These are phyloP conservation scores for Artemisiospiza belli DNA, from an alignment of 2,113 vertebrate species.

Conservation along the genomic window DNA sequence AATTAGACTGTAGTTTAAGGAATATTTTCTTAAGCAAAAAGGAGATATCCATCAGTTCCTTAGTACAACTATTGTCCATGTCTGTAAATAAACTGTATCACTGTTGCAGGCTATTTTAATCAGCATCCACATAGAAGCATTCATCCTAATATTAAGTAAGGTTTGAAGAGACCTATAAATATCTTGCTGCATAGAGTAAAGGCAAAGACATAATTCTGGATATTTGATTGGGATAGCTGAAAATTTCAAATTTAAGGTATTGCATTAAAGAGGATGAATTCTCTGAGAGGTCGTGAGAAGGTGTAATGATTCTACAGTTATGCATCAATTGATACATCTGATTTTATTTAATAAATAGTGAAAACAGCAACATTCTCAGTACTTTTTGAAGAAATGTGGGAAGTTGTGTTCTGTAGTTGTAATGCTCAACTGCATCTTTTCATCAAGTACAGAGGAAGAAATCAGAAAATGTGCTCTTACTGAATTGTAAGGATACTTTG, in stretches of 20 bases:
- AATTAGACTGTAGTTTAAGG: background rate
- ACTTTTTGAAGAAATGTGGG: background rate
- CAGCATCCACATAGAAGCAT: background rate
- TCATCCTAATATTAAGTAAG: background rate
- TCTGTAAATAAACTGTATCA: background rate
- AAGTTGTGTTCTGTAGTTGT: background rate
- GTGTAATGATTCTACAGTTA: background rate
- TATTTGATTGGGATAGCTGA: background rate
- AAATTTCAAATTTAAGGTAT: background rate
- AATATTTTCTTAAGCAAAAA: background rate
- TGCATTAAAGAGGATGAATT: background rate
- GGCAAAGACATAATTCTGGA: background rate
- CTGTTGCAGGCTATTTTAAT: background rate
- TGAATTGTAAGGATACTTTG: background rate
- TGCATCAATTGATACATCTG: background rate
- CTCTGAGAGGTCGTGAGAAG: background rate
- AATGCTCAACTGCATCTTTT: background rate
- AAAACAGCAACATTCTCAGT: background rate
- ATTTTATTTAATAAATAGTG: background rate
- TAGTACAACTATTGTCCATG: background rate
- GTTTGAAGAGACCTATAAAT: background rate
- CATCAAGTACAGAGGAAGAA: background rate
- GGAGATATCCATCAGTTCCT: background rate
- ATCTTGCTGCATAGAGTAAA: background rate
- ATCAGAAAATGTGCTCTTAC: background rate